Percentiles rank a stretch among this genome's conserved stretches.
Conservation (phyloP, 2,797 vertebrate species). For the Hypotaenidia okinawae region DNA sequence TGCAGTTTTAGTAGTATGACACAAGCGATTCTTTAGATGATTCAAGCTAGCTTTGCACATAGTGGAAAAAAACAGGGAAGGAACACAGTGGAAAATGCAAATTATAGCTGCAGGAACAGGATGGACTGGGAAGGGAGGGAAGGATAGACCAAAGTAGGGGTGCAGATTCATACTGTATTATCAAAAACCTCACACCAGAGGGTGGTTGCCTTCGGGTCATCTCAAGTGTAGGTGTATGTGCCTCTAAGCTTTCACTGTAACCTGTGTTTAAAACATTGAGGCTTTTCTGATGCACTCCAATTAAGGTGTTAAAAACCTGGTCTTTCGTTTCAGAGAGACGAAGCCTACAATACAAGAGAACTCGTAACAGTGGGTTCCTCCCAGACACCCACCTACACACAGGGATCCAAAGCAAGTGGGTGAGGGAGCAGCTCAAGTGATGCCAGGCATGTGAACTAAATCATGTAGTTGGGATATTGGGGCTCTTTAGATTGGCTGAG, state of each 20-base stretch:
- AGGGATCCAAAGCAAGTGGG: background rate
- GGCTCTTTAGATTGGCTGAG: background rate
- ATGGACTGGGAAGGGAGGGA: background rate
- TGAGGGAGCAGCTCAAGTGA: background rate
- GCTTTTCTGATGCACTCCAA: background rate
- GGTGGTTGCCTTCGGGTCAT: background rate
- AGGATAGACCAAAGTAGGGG: background rate
- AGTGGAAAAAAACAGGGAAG: background rate
- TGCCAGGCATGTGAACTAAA: background rate
- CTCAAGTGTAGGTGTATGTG: background rate
- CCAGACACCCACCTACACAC: background rate
- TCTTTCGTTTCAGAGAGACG: background rate
- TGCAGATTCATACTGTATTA: background rate
- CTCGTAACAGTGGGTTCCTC: background rate
- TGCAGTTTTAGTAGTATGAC: background rate
- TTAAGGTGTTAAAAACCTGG: background rate
- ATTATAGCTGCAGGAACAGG: background rate
- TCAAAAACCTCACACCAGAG: background rate
- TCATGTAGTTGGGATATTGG: background rate
- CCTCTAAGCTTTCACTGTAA: background rate
- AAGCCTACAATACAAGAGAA: background rate
- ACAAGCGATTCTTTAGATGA: background rate
- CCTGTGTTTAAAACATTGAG: background rate
- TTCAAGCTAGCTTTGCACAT: background rate
- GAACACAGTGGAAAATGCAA: background rate